phyloP scores from a whole-genome alignment of 2,797 vertebrate genomes.

The Gallinago solitaria region DNA sequence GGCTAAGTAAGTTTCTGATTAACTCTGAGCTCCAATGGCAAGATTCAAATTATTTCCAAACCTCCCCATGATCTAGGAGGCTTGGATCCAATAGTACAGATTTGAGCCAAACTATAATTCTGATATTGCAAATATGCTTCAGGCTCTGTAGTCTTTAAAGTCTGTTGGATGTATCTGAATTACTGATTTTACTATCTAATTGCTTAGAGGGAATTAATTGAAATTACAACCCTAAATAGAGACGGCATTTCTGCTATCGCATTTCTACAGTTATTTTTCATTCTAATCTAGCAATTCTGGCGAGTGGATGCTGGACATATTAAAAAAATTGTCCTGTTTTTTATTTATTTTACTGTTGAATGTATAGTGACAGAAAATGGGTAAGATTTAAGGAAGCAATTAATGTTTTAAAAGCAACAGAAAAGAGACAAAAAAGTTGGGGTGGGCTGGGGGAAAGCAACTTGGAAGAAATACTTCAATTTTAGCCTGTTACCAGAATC shows the following conservation, averaged over 20 bases:
- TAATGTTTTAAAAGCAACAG: neutral
- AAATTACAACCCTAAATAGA: neutral
- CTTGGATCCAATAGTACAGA: neutral
- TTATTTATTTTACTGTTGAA: neutral
- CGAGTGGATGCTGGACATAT: neutral
- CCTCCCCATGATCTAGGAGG: neutral
- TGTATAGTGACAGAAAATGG: neutral
- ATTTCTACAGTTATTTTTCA: neutral
- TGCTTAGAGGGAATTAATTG: slow-evolving; percentile 2
- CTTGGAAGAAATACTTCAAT: neutral
- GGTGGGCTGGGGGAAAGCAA: neutral
- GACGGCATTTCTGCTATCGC: neutral
- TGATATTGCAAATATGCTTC: neutral
- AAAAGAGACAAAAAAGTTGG: neutral
- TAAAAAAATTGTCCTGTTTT: neutral
- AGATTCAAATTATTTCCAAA: neutral
- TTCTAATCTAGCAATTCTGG: neutral
- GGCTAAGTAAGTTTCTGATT: neutral
- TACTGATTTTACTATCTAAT: slow-evolving; percentile 30
- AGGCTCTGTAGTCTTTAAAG: neutral
- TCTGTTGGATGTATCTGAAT: neutral
- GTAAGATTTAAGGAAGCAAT: neutral
- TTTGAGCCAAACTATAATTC: neutral
- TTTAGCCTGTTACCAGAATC: neutral
- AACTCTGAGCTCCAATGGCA: neutral